Evolutionary conservation across 2,797 vertebrate genomes (phyloP).

Genomic region (Neosalanx taihuensis): DNA sequence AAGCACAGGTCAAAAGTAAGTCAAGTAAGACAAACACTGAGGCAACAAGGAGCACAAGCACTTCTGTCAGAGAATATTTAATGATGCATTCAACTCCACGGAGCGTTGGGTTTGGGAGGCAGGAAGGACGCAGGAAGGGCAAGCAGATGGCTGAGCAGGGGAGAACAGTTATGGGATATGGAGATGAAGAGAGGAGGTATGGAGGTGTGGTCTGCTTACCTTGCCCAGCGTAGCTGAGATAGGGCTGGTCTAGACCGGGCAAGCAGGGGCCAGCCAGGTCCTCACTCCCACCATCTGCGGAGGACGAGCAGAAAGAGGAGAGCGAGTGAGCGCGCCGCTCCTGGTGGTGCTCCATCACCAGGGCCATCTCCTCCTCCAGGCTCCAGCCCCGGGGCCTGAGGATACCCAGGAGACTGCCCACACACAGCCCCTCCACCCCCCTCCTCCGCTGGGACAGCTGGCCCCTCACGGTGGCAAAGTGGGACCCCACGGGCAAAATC

Average conservation of each 20-base stretch:
- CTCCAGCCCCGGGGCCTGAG: conserved; percentile 62
- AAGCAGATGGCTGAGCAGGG: neutral
- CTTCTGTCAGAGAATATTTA: too few species aligned
- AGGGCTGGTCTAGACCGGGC: conserved; percentile 85
- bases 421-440: conserved; percentile 66
- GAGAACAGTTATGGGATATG: too few species aligned
- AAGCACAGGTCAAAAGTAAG: neutral
- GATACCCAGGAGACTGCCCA: conserved; percentile 68
- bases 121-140: neutral
- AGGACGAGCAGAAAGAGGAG: conserved; percentile 75
- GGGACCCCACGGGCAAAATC: conserved; percentile 37
- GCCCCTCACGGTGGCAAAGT: conserved; percentile 52
- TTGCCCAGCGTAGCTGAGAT: conserved; percentile 86
- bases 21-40: too few species aligned
- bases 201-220: conserved; percentile 70
- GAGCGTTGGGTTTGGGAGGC: too few species aligned
- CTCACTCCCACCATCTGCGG: conserved; percentile 90
- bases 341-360: neutral
- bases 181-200: neutral
- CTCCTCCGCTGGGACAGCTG: conserved; percentile 42
- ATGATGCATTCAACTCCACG: too few species aligned
- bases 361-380: conserved; percentile 33
- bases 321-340: conserved; percentile 60
- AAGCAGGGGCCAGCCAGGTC: conserved; percentile 86
- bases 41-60: too few species aligned